A percentile compares a stretch with the other conserved stretches of the same genome.
These are phyloP conservation scores for Pachyrhynchus sulphureomaculatus DNA, from an alignment of 1,140 invertebrate genomes.

Conservation along the genomic window DNA sequence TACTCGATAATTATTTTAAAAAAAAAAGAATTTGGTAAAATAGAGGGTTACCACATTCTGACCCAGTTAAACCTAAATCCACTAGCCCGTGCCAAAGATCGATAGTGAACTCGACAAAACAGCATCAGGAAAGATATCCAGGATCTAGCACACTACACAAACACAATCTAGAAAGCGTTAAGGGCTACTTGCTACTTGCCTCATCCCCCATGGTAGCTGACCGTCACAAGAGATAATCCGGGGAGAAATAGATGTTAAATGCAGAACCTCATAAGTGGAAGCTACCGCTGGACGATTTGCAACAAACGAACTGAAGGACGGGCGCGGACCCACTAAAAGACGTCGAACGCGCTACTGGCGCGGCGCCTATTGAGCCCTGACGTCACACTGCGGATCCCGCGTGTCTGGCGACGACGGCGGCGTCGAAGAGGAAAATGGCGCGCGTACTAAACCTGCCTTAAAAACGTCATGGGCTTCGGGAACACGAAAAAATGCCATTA, in stretches of 20 bases:
- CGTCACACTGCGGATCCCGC: slow-evolving; percentile 50
- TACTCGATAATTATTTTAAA: too few relatives aligned
- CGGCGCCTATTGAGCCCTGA: slow-evolving; percentile 48
- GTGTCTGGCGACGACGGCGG: slow-evolving; percentile 22
- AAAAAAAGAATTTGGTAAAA: too few relatives aligned
- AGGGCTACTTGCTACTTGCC: slow-evolving; percentile 16
- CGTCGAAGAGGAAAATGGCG: slow-evolving; percentile 27
- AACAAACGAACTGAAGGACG: slow-evolving; percentile 40
- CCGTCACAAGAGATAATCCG: slow-evolving; percentile 33
- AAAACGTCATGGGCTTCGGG: not conserved
- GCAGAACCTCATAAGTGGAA: slow-evolving; percentile 47
- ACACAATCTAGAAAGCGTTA: slow-evolving; percentile 8
- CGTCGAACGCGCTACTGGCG: slow-evolving; percentile 44
- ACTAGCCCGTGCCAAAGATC: not conserved
- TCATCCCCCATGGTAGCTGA: slow-evolving; percentile 46
- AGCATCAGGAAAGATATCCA: slow-evolving; percentile 6
- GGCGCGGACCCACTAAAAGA: slow-evolving; percentile 46
- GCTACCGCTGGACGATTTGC: slow-evolving; percentile 32
- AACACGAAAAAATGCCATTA: not conserved
- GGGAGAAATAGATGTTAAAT: slow-evolving; percentile 46
- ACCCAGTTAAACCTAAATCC: not conserved
- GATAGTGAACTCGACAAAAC: not conserved
- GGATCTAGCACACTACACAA: slow-evolving; percentile 32
- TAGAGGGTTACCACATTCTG: not conserved
- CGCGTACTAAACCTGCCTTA: not conserved